These are phyloP conservation scores for Dasysyrphus albostriatus DNA, from an alignment of 2,888 invertebrate genomes.

Conservation along the genomic window DNA sequence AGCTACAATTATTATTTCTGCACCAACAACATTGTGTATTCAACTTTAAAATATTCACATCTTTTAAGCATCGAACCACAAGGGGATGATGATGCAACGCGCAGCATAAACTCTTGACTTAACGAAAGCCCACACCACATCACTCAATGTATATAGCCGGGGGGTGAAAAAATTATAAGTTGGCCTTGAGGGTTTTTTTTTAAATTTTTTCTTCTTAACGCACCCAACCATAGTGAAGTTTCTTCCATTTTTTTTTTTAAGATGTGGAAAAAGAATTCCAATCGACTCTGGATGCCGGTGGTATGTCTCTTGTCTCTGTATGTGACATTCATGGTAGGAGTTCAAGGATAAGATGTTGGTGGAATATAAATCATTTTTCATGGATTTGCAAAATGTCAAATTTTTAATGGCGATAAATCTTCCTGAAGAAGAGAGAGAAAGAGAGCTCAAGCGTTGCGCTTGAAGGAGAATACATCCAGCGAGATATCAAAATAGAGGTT, in stretches of 20 bases:
- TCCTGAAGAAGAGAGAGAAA: slow-evolving; percentile 24
- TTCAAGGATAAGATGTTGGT: slow-evolving; percentile 62
- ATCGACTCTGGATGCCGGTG: slow-evolving; percentile 6
- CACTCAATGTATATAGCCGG: background rate
- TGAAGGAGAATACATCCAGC: slow-evolving; percentile 12
- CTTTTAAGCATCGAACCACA: background rate
- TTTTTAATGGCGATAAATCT: slow-evolving; percentile 71
- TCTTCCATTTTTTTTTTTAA: slow-evolving; percentile 1
- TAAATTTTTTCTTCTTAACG: background rate
- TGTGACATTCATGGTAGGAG: slow-evolving; percentile 46
- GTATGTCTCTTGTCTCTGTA: slow-evolving; percentile 23
- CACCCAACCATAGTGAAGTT: slow-evolving; percentile 6
- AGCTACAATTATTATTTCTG: background rate
- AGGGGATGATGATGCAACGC: slow-evolving; percentile 21
- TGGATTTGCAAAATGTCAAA: slow-evolving; percentile 71
- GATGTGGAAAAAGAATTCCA: slow-evolving; percentile 31
- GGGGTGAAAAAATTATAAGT: slow-evolving; percentile 14
- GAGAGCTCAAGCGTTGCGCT: slow-evolving; percentile 37
- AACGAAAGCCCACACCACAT: slow-evolving; percentile 34
- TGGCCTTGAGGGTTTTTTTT: slow-evolving; percentile 35
- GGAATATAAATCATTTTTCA: slow-evolving; percentile 65
- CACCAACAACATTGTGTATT: background rate
- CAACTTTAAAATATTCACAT: slow-evolving; percentile 13
- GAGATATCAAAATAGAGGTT: slow-evolving; percentile 18
- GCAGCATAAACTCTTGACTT: slow-evolving; percentile 23